Evolutionary conservation across 2,113 vertebrate genomes (phyloP).

Genomic region (Mesembrinibis cayennensis): DNA sequence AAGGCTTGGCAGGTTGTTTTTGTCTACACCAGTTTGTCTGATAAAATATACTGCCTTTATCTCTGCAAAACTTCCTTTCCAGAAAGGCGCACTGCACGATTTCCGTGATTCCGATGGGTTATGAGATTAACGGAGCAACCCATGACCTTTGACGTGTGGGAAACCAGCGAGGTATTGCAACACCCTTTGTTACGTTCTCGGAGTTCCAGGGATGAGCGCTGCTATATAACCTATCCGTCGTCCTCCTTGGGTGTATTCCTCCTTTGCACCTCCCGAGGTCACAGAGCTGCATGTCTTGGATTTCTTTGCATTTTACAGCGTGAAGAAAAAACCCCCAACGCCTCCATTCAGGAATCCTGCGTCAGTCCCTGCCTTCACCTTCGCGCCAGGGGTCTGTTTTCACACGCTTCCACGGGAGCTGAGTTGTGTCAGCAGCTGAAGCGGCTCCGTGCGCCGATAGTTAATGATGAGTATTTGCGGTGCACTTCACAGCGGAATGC

Average conservation of each 20-base stretch:
- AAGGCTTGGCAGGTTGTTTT: not conserved
- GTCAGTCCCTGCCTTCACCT: not conserved
- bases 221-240: not conserved
- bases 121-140: not conserved
- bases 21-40: not conserved
- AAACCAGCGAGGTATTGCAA: not conserved
- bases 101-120: not conserved
- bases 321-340: not conserved
- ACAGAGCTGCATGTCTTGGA: not conserved
- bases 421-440: not conserved
- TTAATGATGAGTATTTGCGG: not conserved
- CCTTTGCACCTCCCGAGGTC: not conserved
- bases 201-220: not conserved
- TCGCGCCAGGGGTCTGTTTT: not conserved
- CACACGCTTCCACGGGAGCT: accelerated
- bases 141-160: not conserved
- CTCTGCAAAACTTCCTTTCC: not conserved
- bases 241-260: not conserved
- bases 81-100: not conserved
- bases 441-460: accelerated
- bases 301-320: not conserved
- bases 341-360: not conserved
- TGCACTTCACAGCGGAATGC: not conserved
- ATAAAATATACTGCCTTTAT: not conserved
- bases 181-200: not conserved